A percentile compares a stretch with the other conserved stretches of the same genome.
Evolutionary conservation across 2,113 vertebrate genomes (phyloP).

Genomic region (Prolemur simus): DNA sequence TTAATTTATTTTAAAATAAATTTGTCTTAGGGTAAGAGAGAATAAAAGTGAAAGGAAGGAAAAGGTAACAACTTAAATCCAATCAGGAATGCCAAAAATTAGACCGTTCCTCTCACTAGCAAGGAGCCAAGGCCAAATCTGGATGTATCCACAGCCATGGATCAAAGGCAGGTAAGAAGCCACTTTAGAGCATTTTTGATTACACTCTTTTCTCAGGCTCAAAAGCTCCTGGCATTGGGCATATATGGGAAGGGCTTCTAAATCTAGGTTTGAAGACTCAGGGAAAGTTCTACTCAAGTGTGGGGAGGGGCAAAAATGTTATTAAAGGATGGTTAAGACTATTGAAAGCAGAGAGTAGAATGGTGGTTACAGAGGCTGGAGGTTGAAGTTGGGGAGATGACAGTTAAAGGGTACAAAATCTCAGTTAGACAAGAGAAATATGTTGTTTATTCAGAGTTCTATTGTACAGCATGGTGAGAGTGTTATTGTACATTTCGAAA

Average conservation of each 20-base stretch:
- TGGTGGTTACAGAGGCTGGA: background rate
- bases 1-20: background rate
- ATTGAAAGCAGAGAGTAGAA: background rate
- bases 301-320: background rate
- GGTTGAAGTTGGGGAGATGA: background rate
- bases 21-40: background rate
- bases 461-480: too few relatives aligned
- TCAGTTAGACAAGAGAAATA: background rate
- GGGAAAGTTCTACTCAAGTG: background rate
- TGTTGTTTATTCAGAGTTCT: too few relatives aligned
- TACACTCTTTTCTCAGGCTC: background rate
- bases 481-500: background rate
- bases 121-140: background rate
- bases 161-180: background rate
- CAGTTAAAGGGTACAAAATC: background rate
- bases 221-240: background rate
- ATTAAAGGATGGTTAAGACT: background rate
- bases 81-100: background rate
- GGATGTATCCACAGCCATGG: background rate
- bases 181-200: background rate
- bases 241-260: background rate
- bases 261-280: background rate
- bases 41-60: background rate
- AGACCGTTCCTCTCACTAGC: background rate
- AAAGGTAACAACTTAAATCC: background rate